Conservation (phyloP, 1,140 invertebrate species). For the Oncopodura yosiiana region DNA sequence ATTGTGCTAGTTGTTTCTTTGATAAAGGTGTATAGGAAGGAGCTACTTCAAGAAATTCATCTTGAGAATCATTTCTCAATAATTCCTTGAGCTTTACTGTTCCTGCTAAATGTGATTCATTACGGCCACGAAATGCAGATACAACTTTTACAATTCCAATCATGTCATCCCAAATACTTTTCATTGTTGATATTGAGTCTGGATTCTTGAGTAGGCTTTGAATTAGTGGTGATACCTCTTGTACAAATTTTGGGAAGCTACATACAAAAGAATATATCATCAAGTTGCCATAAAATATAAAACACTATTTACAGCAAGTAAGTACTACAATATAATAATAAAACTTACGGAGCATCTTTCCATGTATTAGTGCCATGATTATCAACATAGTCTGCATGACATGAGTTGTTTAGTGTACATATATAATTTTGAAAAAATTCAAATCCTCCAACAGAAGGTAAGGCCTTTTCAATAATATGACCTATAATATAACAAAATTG, state of each 20-base stretch:
- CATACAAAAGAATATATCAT: conserved; percentile 4
- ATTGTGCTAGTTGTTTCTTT: conserved; percentile 1
- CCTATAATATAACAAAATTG: conserved; percentile 40
- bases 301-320: conserved; percentile 4
- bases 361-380: conserved; percentile 41
- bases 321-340: conserved; percentile 5
- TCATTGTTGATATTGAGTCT: background rate
- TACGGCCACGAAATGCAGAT: background rate
- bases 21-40: background rate
- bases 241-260: conserved; percentile 8
- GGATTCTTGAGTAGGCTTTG: conserved; percentile 1
- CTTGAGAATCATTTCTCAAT: conserved; percentile 1
- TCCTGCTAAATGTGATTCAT: background rate
- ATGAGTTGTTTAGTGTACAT: conserved; percentile 51
- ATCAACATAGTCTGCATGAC: conserved; percentile 40
- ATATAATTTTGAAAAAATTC: conserved; percentile 48
- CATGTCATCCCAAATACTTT: background rate
- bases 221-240: conserved; percentile 13
- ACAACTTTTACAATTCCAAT: conserved; percentile 7
- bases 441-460: conserved; percentile 50
- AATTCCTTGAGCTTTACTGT: conserved; percentile 15
- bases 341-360: conserved; percentile 29
- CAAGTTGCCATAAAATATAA: conserved; percentile 19
- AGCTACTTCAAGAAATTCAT: conserved; percentile 6
- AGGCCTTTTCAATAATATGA: conserved; percentile 50